A percentile compares a stretch with the other conserved stretches of the same genome.
Conservation (phyloP, 2,888 invertebrate genomes). For the Drosophila kuntzei region DNA sequence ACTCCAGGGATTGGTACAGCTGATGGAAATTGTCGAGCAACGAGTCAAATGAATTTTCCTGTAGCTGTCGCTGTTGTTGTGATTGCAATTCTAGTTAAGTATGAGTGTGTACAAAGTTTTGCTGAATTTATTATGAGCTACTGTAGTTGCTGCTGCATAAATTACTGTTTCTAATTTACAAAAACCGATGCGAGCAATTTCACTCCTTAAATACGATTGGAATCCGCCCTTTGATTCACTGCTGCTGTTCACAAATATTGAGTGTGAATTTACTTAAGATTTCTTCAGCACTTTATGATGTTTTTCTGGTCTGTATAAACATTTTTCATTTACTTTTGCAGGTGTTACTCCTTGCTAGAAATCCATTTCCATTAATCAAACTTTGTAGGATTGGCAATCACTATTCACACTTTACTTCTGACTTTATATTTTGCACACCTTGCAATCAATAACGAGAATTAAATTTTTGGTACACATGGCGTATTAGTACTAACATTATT, state of each 20-base stretch:
- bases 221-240: neutral
- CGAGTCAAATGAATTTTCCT: constrained; percentile 37
- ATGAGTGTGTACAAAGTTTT: neutral
- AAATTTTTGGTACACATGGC: neutral
- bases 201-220: neutral
- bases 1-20: constrained; percentile 46
- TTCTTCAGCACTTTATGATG: neutral
- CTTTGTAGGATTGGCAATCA: neutral
- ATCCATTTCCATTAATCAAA: constrained; percentile 7
- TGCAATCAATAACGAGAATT: neutral
- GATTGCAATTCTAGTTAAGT: constrained; percentile 22
- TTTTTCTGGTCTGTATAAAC: neutral
- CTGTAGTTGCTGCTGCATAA: neutral
- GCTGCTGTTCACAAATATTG: neutral
- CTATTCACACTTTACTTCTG: neutral
- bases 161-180: constrained; percentile 5
- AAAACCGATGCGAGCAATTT: neutral
- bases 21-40: constrained; percentile 39
- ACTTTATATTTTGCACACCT: neutral
- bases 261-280: neutral
- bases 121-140: neutral
- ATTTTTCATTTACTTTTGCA: neutral
- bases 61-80: constrained; percentile 6
- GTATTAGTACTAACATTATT: neutral
- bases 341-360: neutral